These are phyloP conservation scores for Adelognathus sp. DNA, from an alignment of 2,888 invertebrate species.

Conservation along the genomic window DNA sequence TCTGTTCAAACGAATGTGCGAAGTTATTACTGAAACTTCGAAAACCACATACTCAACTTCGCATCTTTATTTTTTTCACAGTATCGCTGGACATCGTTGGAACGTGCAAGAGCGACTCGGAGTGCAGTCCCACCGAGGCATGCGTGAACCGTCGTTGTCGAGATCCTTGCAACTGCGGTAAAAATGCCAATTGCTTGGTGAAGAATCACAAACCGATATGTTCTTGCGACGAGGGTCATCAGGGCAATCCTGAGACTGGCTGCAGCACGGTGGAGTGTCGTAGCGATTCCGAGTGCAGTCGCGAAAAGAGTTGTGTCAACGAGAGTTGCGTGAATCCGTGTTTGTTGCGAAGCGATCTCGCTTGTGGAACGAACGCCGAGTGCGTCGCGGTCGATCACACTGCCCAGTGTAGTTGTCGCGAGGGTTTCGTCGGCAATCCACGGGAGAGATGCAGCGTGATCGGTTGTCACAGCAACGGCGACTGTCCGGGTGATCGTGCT, in stretches of 20 bases:
- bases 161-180: constrained; percentile 94
- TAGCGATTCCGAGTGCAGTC: constrained; percentile 91
- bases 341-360: constrained; percentile 82
- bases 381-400: constrained; percentile 89
- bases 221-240: constrained; percentile 91
- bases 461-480: constrained; percentile 93
- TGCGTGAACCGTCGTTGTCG: constrained; percentile 94
- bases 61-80: constrained; percentile 79
- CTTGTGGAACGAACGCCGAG: constrained; percentile 91
- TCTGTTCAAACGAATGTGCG: too few species aligned
- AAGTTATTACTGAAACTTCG: too few species aligned
- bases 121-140: constrained; percentile 90
- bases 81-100: constrained; percentile 83
- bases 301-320: constrained; percentile 92
- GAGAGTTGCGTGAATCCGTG: constrained; percentile 94
- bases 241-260: constrained; percentile 92
- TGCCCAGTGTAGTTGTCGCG: constrained; percentile 90
- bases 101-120: constrained; percentile 90
- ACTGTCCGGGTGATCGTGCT: constrained; percentile 92
- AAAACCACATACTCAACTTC: background rate
- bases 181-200: constrained; percentile 91
- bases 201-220: constrained; percentile 93
- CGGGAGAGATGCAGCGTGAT: constrained; percentile 88
- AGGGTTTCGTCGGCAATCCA: constrained; percentile 90
- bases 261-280: constrained; percentile 93